These are phyloP conservation scores for Drosophila neutralis DNA, from an alignment of 2,888 invertebrate species.

Conservation along the genomic window DNA sequence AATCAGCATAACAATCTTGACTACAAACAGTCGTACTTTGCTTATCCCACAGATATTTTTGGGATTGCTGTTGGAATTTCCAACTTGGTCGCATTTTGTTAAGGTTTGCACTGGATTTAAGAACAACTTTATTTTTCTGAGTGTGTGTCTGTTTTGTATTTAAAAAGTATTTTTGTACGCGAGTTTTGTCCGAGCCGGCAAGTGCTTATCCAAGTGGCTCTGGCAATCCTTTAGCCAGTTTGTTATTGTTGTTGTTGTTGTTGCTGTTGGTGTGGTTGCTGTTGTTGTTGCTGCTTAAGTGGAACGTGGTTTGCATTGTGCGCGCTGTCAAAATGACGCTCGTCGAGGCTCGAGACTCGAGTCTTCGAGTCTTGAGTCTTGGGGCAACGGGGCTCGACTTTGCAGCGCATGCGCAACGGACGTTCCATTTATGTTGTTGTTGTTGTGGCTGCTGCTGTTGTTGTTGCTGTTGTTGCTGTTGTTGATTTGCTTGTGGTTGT, in stretches of 20 bases:
- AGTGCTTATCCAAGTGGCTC: conserved; percentile 79
- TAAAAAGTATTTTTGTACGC: conserved; percentile 18
- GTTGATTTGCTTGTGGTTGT: conserved; percentile 30
- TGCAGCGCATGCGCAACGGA: conserved; percentile 66
- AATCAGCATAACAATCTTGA: neutral
- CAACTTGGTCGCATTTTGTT: neutral
- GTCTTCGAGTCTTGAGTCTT: conserved; percentile 4
- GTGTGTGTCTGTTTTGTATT: conserved; percentile 9
- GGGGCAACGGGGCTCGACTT: conserved; percentile 35
- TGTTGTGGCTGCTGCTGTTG: conserved; percentile 29
- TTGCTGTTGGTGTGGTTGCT: neutral
- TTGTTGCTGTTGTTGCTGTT: conserved; percentile 29
- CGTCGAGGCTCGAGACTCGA: conserved; percentile 56
- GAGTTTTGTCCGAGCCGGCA: conserved; percentile 45
- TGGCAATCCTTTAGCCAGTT: conserved; percentile 71
- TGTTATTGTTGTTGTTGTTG: conserved; percentile 22
- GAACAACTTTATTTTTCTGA: neutral
- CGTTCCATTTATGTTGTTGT: conserved; percentile 34
- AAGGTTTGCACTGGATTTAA: neutral
- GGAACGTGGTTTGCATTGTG: conserved; percentile 81
- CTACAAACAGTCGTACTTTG: neutral
- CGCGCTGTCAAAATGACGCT: conserved; percentile 83
- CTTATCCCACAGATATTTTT: neutral
- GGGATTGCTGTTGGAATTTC: neutral
- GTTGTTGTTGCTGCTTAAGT: conserved; percentile 61